These are phyloP conservation scores for Lamellibrachia columna DNA, from an alignment of 2,888 invertebrate species.

Conservation along the genomic window DNA sequence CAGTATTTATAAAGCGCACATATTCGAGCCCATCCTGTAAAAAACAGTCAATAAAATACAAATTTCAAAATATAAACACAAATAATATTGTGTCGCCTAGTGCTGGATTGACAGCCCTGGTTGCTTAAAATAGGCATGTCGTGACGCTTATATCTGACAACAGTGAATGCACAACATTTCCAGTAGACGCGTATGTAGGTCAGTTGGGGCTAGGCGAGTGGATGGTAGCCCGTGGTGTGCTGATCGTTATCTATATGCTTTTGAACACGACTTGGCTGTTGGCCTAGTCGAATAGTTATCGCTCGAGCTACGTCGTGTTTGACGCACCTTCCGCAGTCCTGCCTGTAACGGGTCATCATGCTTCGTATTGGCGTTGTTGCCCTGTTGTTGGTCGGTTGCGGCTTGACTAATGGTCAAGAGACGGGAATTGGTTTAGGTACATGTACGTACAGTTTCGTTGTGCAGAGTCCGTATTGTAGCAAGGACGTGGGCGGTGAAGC, in stretches of 20 bases:
- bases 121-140: too few relatives aligned
- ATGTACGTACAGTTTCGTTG: background rate
- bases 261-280: background rate
- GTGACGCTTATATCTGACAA: too few relatives aligned
- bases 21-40: too few relatives aligned
- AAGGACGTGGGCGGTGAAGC: background rate
- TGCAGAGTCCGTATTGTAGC: background rate
- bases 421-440: background rate
- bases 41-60: too few relatives aligned
- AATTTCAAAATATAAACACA: too few relatives aligned
- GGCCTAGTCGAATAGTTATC: background rate
- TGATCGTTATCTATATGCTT: background rate
- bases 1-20: too few relatives aligned
- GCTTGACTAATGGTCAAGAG: background rate
- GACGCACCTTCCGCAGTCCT: background rate
- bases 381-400: background rate
- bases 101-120: too few relatives aligned
- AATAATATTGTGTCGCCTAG: too few relatives aligned
- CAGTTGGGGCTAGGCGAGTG: background rate
- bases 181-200: background rate
- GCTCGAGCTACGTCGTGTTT: background rate
- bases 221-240: background rate
- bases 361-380: background rate
- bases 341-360: background rate
- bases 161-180: background rate